Base-by-base conservation (phyloP, 1,140 invertebrate species). In the Ceratina calcarata region DNA sequence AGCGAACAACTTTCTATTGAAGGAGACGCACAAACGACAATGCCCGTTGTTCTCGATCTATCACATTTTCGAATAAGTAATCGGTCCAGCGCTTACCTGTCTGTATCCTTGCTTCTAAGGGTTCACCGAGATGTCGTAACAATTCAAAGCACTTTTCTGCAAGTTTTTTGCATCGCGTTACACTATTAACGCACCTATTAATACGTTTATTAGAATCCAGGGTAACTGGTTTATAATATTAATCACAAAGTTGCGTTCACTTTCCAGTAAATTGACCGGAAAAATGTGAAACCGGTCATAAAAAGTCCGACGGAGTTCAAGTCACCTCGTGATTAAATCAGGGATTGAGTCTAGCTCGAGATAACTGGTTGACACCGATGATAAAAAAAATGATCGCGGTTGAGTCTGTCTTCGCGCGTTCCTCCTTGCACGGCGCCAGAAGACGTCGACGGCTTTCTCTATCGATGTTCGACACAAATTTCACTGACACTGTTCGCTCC, bases 61-160 rank as follows among this genome's bases (percentile, higher is more conserved):
- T 10, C 58, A 12, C 58, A 20, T 20, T 20, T 20, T 7, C 7
- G 8, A 13, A 3, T 18, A 51, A 16, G 1, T 20, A 22, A 12
- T 45, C 62, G 18, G 45, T 57, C 12, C 27, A 45, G 20, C 27
- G 62, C 66, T 70, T 66, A 70, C 75, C 57, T 27, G 53, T 58
- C 18, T 51, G 65, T 37, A 62, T 60, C 13, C 18, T 55, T 24
- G 20, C 45, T 37, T 37, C 6, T n/a, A 0, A 49, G 3, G n/a
- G 13, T 37, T 37, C 45, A 65, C 61, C 15, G 20, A 18, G 2
- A 24, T 70, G 27, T 67, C 27, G 62, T 37, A n/a, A 58, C 55
- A 8, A 10, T 32, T 45, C 60, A 27, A 6, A 0, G 1, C 71
- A 55, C 60, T 22, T 61, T 15, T 16, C 18, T 8, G n/a, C 27